phyloP scores from a whole-genome alignment of 1,140 invertebrate species.

The Cydia amplana region DNA sequence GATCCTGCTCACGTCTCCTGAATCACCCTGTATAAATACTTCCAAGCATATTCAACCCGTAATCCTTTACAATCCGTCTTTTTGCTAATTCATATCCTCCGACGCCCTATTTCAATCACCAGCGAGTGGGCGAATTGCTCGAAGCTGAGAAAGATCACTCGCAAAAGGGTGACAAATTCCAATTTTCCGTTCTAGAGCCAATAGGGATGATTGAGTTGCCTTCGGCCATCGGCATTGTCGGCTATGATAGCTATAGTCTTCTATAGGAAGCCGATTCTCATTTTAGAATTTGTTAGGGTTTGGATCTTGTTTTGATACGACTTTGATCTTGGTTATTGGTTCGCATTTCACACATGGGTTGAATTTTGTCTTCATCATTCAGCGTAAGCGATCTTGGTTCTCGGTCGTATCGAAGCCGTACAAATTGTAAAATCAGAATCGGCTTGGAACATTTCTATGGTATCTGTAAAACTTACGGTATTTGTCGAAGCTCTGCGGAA shows the following conservation, averaged over 20 bases:
- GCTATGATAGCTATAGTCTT: not conserved
- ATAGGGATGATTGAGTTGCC: slow-evolving; percentile 18
- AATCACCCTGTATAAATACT: too few species aligned
- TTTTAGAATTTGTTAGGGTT: too few species aligned
- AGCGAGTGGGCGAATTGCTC: slow-evolving; percentile 12
- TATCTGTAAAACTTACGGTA: slow-evolving; percentile 9
- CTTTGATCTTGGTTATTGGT: too few species aligned
- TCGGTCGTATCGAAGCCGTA: too few species aligned
- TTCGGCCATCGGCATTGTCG: slow-evolving; percentile 9
- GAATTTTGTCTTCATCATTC: too few species aligned
- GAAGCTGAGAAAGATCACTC: slow-evolving; percentile 13
- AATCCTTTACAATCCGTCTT: not conserved
- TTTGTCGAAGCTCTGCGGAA: not conserved
- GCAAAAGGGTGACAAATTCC: slow-evolving; percentile 12
- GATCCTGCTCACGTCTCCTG: too few species aligned
- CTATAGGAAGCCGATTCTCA: too few species aligned
- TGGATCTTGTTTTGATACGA: too few species aligned
- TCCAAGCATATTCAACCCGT: not conserved
- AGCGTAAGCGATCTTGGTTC: not conserved
- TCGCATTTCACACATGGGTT: too few species aligned
- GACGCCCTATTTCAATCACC: not conserved
- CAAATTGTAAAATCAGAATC: too few species aligned
- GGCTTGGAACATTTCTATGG: not conserved
- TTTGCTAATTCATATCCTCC: not conserved
- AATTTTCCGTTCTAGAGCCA: slow-evolving; percentile 9